Base-by-base conservation (phyloP, 2,113 vertebrate species). In the Apteryx mantelli region DNA sequence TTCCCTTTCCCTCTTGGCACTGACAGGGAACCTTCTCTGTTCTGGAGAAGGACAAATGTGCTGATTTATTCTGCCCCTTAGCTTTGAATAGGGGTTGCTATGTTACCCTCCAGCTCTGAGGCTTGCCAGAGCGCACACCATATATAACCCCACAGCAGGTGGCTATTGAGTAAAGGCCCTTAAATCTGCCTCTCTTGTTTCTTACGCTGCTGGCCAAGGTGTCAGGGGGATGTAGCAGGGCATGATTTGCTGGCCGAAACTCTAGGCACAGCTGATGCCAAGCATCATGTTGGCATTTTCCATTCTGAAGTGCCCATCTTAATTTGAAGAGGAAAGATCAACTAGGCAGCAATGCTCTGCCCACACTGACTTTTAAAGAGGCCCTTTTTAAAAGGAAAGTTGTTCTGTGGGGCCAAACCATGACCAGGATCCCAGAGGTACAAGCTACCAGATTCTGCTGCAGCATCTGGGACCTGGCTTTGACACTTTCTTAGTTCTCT, bases 41-140 rank as follows among this genome's bases (percentile, higher is more conserved):
- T 95, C 93, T 84, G 88, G 77, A 95, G 88, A 94, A 96, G 96
- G 96, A 97, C 95, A 95, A 97, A 96, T 96, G 92, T 88, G 91
- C 95, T 95, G 95, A 97, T 98, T 97, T 97, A 96, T 98, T 97
- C 96, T 97, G 91, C 91, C 96, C 95, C 97, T 96, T 95, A 92
- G 84, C 86, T 96, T 95, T 96, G 93, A 97, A 98, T 97, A 97
- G 93, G 88, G 93, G 97, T 97, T 97, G 96, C 97, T 97, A 96
- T 58, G 97, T 96, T 98, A 98, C 97, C 68, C 55, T 93, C 69
- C 84, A 83, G 82, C 91, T 96, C 93, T 71, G 74, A 96, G 91
- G 65, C 88, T 81, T 96, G 95, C 97, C 96, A 97, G 97, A 96
- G 90, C 95, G 92, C 74, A 90, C 95, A 96, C 95, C 94, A 82